These are phyloP conservation scores for Psilopsiagon aymara DNA, from an alignment of 2,113 vertebrate genomes.

Conservation along the genomic window DNA sequence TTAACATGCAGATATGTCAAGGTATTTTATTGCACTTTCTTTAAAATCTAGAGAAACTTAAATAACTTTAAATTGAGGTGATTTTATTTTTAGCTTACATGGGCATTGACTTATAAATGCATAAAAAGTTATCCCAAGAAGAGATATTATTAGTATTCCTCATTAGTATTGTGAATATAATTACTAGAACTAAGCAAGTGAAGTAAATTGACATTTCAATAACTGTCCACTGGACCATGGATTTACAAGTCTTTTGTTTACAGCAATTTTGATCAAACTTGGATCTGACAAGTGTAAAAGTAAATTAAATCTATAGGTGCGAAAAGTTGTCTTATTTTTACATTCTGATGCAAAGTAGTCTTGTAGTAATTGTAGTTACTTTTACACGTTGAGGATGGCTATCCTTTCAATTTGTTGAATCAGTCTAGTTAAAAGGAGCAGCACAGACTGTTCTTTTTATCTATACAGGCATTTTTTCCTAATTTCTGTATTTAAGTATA, in stretches of 20 bases:
- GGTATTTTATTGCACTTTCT: not conserved
- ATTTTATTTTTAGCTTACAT: not conserved
- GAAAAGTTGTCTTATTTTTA: conserved; percentile 47
- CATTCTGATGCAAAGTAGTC: not conserved
- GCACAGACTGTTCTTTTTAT: not conserved
- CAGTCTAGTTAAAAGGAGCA: not conserved
- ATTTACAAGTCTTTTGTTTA: conserved; percentile 63
- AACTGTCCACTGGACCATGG: conserved; percentile 46
- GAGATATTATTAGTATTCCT: conserved; percentile 13
- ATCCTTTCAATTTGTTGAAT: not conserved
- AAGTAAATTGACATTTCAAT: conserved; percentile 64
- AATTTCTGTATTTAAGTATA: not conserved
- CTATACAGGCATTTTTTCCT: not conserved
- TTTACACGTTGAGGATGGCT: not conserved
- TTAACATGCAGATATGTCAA: not conserved
- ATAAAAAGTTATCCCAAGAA: not conserved
- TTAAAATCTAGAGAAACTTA: not conserved
- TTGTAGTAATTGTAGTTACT: not conserved
- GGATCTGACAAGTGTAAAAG: conserved; percentile 58
- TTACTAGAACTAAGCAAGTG: conserved; percentile 17
- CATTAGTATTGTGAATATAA: not conserved
- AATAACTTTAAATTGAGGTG: not conserved
- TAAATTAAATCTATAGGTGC: conserved; percentile 36
- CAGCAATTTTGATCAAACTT: conserved; percentile 62
- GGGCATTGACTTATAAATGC: not conserved